A percentile compares a stretch with the other conserved stretches of the same genome.
These are phyloP conservation scores for Oncorhynchus clarkii DNA, from an alignment of 2,113 vertebrate species.

Conservation along the genomic window DNA sequence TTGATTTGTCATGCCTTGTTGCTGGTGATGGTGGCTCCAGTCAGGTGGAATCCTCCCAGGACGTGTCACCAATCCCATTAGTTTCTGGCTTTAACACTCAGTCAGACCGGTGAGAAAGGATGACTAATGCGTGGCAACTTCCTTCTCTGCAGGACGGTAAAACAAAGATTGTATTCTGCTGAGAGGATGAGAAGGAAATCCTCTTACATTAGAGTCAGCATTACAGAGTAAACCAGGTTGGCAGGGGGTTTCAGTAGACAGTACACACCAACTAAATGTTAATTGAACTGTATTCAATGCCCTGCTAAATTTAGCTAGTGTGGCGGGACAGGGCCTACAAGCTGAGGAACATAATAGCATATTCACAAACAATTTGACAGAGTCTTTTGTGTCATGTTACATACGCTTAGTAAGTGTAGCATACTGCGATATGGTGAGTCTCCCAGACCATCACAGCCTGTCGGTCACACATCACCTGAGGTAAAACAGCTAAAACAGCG, in stretches of 20 bases:
- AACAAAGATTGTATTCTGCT: background rate
- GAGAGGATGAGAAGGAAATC: background rate
- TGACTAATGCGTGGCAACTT: background rate
- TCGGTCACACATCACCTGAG: too few species aligned
- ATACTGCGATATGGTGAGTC: too few species aligned
- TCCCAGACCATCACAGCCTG: too few species aligned
- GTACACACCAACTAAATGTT: background rate
- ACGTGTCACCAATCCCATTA: background rate
- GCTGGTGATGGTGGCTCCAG: background rate
- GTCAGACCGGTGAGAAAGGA: background rate
- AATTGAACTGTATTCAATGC: background rate
- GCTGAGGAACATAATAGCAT: too few species aligned
- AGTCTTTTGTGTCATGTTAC: too few species aligned
- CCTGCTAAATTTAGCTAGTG: too few species aligned
- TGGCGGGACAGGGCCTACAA: too few species aligned
- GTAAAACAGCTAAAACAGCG: too few species aligned
- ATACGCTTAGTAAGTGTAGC: too few species aligned
- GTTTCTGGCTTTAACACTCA: background rate
- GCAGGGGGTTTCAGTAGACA: background rate
- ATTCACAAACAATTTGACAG: too few species aligned
- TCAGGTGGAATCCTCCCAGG: background rate
- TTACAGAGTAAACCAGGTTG: background rate
- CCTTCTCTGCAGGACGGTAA: background rate
- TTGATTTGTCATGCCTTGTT: background rate
- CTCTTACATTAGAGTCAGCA: background rate